phyloP scores from a whole-genome alignment of 1,140 invertebrate genomes.

The Drosophila sulfurigaster region DNA sequence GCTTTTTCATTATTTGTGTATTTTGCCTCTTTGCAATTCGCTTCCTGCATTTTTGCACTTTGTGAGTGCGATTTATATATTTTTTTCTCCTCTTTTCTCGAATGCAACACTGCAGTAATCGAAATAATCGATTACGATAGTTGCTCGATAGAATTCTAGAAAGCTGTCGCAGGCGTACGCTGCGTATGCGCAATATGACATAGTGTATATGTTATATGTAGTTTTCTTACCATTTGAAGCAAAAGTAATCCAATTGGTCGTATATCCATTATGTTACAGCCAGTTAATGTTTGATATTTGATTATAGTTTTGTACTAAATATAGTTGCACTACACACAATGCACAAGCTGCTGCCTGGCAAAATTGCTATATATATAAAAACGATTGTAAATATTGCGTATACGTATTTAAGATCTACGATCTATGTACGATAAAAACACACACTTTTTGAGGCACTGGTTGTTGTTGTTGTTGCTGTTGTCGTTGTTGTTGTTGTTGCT shows the following conservation, averaged over 20 bases:
- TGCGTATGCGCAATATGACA: slow-evolving; percentile 74
- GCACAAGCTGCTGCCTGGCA: slow-evolving; percentile 32
- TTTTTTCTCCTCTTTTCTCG: background rate
- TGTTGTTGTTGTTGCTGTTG: background rate
- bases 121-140: slow-evolving; percentile 39
- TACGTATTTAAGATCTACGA: slow-evolving; percentile 33
- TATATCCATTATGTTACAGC: slow-evolving; percentile 72
- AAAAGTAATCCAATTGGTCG: slow-evolving; percentile 74
- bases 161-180: slow-evolving; percentile 19
- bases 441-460: slow-evolving; percentile 35
- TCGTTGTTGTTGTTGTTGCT: background rate
- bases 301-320: slow-evolving; percentile 36
- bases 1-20: slow-evolving; percentile 40
- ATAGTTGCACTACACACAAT: slow-evolving; percentile 38
- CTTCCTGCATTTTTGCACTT: slow-evolving; percentile 62
- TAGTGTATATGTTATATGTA: background rate
- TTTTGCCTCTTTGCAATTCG: slow-evolving; percentile 39
- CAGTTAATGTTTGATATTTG: slow-evolving; percentile 13
- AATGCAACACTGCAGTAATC: slow-evolving; percentile 50
- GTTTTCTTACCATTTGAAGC: slow-evolving; percentile 65
- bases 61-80: background rate
- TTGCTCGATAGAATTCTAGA: slow-evolving; percentile 12
- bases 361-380: slow-evolving; percentile 38
- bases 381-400: slow-evolving; percentile 51
- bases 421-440: slow-evolving; percentile 13